phyloP scores from a whole-genome alignment of 2,113 vertebrate genomes.

The Sciurus niger region DNA sequence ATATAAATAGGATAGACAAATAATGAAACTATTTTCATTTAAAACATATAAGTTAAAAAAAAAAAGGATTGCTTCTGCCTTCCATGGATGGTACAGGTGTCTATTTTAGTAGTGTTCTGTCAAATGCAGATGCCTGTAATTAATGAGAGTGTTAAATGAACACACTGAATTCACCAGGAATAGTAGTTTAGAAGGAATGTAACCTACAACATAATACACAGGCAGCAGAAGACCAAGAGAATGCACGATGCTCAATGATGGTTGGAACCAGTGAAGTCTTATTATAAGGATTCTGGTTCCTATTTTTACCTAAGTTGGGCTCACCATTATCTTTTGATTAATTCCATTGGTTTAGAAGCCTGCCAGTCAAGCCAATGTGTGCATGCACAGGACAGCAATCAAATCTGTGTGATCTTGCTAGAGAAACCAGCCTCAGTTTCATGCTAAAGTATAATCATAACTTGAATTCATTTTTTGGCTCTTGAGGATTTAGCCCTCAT shows the following conservation, averaged over 20 bases:
- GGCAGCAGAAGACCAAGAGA: not conserved
- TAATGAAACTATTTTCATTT: not conserved
- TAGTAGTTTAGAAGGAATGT: not conserved
- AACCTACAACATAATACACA: not conserved
- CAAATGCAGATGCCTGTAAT: not conserved
- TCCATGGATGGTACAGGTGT: not conserved
- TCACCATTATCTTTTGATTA: not conserved
- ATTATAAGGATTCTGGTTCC: not conserved
- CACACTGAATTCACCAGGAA: not conserved
- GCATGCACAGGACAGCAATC: accelerated
- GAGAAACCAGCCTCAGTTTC: not conserved
- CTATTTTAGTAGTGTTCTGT: slow-evolving; percentile 2
- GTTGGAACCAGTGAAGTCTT: not conserved
- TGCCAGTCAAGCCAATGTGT: not conserved
- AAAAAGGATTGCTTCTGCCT: not conserved
- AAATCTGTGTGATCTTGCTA: not conserved
- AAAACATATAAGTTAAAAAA: not conserved
- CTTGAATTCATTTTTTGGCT: not conserved
- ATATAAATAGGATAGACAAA: not conserved
- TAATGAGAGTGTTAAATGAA: not conserved
- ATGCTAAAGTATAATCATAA: not conserved
- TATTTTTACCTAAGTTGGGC: not conserved
- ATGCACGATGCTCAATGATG: too few relatives aligned
- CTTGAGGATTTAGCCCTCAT: not conserved
- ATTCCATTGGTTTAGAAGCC: not conserved